phyloP scores from a whole-genome alignment of 2,113 vertebrate species.

The Elgaria multicarinata region DNA sequence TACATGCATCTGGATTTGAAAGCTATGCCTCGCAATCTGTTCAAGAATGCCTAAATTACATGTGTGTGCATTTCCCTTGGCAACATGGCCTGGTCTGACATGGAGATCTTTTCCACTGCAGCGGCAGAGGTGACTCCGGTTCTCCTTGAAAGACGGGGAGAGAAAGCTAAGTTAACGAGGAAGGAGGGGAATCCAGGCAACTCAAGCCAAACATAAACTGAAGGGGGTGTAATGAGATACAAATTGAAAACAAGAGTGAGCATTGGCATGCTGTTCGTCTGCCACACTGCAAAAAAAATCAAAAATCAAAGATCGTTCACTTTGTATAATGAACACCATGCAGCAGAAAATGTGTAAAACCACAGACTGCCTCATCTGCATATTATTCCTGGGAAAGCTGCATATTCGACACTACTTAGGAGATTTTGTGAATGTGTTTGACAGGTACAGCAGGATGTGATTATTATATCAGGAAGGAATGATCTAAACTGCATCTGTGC shows the following conservation, averaged over 20 bases:
- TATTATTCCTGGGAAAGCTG: neutral
- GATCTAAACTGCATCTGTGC: neutral
- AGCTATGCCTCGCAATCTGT: neutral
- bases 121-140: neutral
- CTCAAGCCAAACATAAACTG: constrained; percentile 6
- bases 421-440: neutral
- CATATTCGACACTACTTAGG: too few relatives aligned
- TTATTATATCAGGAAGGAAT: neutral
- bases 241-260: constrained; percentile 1
- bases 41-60: constrained; percentile 11
- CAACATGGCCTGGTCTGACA: neutral
- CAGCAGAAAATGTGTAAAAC: neutral
- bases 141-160: neutral
- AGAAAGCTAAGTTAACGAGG: constrained; percentile 12
- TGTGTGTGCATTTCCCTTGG: fast-evolving
- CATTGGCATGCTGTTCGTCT: constrained; percentile 2
- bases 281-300: neutral
- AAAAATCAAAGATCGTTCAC: neutral
- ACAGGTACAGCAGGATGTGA: neutral
- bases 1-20: neutral
- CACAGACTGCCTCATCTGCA: neutral
- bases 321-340: neutral
- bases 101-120: neutral
- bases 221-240: constrained; percentile 5
- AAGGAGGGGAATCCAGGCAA: neutral